Conservation (phyloP, 35 echinoderm and acorn worm species). For the Apostichopus japonicus region DNA sequence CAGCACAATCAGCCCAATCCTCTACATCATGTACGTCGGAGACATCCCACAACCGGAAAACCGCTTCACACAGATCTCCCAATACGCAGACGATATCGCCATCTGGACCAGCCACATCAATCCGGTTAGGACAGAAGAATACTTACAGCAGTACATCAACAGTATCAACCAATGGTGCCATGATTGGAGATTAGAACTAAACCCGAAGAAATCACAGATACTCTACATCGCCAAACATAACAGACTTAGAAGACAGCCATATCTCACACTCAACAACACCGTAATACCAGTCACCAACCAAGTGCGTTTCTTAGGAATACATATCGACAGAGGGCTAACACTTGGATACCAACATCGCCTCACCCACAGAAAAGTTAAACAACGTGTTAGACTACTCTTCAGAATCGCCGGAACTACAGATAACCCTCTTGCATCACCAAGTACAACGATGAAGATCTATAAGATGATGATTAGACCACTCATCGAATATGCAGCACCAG, state of each 20-base stretch:
- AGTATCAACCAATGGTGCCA: too few species aligned
- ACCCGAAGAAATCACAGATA: too few species aligned
- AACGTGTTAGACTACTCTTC: background rate
- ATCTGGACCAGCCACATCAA: too few species aligned
- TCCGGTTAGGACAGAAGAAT: too few species aligned
- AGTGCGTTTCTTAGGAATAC: background rate
- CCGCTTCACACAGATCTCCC: too few species aligned
- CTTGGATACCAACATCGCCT: too few species aligned
- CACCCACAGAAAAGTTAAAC: background rate
- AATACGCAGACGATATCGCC: too few species aligned
- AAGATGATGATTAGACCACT: conserved; percentile 9
- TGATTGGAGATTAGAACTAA: too few species aligned
- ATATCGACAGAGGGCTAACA: too few species aligned
- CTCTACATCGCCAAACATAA: too few species aligned
- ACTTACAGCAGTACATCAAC: background rate
- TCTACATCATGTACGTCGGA: background rate
- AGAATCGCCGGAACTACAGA: background rate
- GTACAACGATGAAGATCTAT: background rate
- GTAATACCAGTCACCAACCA: too few species aligned
- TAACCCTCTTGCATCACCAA: background rate
- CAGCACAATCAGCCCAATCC: conserved; percentile 37
- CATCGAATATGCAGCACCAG: background rate
- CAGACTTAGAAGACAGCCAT: background rate
- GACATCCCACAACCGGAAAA: conserved; percentile 5
- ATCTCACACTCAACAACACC: background rate